These are phyloP conservation scores for Adelosebastes latens DNA, from an alignment of 2,797 vertebrate genomes.

Conservation along the genomic window DNA sequence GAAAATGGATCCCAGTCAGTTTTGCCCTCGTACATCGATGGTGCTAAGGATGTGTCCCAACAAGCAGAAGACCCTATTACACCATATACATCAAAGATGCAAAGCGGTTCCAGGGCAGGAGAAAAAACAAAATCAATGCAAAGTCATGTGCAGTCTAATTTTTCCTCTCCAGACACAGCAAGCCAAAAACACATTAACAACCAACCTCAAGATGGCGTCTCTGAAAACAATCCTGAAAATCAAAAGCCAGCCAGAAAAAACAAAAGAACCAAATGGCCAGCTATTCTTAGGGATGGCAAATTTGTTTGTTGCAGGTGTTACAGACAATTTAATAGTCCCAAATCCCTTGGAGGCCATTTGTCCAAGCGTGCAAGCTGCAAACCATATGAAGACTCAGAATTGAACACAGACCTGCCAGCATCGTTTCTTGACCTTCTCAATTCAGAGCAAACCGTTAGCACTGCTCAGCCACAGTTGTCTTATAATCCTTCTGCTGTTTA, in stretches of 20 bases:
- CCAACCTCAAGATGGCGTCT: constrained; percentile 33
- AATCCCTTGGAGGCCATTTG: constrained; percentile 96
- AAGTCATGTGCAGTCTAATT: constrained; percentile 30
- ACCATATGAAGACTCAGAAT: constrained; percentile 87
- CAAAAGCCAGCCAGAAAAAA: constrained; percentile 81
- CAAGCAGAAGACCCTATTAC: constrained; percentile 33
- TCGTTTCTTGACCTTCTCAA: constrained; percentile 93
- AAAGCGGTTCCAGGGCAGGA: constrained; percentile 30
- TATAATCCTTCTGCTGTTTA: constrained; percentile 80
- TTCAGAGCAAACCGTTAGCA: constrained; percentile 84
- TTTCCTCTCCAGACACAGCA: constrained; percentile 13
- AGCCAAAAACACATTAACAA: constrained; percentile 6
- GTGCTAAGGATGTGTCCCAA: constrained; percentile 41
- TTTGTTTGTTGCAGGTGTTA: constrained; percentile 95
- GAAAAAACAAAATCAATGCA: constrained; percentile 47
- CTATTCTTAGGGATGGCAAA: constrained; percentile 94
- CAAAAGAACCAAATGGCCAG: constrained; percentile 93
- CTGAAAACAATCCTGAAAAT: constrained; percentile 21
- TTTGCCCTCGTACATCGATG: constrained; percentile 48
- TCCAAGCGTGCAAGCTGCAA: constrained; percentile 93
- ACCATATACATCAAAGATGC: constrained; percentile 51
- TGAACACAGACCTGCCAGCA: constrained; percentile 86
- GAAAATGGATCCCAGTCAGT: constrained; percentile 40
- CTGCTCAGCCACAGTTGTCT: constrained; percentile 79
- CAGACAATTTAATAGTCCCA: constrained; percentile 91